phyloP scores from a whole-genome alignment of 2,797 vertebrate species.

The Diplodus sargus region DNA sequence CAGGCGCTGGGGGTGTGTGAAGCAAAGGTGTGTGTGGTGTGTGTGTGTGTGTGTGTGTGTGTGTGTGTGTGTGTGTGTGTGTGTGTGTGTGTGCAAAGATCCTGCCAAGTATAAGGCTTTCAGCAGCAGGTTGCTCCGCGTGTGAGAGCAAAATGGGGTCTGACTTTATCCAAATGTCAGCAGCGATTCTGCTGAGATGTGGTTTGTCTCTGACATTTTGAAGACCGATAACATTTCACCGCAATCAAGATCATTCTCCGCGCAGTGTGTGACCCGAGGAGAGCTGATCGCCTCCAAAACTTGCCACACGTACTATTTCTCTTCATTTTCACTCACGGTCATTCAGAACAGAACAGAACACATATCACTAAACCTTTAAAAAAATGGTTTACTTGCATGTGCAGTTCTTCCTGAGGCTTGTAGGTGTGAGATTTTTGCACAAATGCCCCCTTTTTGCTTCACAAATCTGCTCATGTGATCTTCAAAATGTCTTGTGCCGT shows the following conservation, averaged over 20 bases:
- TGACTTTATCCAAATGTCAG: conserved; percentile 69
- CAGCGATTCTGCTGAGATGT: conserved; percentile 59
- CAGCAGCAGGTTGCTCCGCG: conserved; percentile 62
- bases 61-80: conserved; percentile 5
- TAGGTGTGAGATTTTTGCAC: not conserved
- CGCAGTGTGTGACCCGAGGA: conserved; percentile 46
- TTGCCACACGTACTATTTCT: conserved; percentile 12
- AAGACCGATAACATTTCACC: conserved; percentile 50
- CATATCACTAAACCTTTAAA: not conserved
- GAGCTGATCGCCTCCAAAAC: conserved; percentile 47
- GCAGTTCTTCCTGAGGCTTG: not conserved
- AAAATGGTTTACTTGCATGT: not conserved
- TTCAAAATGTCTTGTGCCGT: not conserved
- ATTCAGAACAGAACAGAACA: not conserved
- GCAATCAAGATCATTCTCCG: conserved; percentile 43
- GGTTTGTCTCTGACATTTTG: conserved; percentile 69
- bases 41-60: too few relatives aligned
- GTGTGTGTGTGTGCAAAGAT: conserved; percentile 43
- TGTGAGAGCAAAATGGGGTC: conserved; percentile 44
- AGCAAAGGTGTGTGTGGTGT: conserved; percentile 17
- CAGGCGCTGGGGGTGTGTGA: conserved; percentile 28
- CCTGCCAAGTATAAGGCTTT: conserved; percentile 55
- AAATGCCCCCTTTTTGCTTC: not conserved
- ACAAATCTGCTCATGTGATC: not conserved
- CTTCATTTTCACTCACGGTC: conserved; percentile 25